Percentiles rank a stretch among this genome's conserved stretches.
Conservation (phyloP, 2,113 vertebrate species). For the Callopanchax toddi region DNA sequence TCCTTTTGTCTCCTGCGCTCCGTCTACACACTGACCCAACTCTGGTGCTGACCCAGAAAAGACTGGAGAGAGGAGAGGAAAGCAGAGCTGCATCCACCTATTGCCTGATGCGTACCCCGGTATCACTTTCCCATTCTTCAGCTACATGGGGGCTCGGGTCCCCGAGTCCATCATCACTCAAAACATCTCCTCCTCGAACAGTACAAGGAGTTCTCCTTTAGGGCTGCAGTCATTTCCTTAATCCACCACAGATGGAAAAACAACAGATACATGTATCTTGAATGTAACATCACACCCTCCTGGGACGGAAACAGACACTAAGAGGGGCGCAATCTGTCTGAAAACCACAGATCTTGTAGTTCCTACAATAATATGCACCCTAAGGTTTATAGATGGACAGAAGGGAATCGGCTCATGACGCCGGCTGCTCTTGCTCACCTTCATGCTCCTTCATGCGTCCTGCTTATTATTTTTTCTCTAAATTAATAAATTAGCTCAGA, state of each 20-base stretch:
- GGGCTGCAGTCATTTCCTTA: constrained; percentile 41
- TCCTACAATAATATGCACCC: constrained; percentile 21
- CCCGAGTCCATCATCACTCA: constrained; percentile 66
- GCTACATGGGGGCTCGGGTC: constrained; percentile 29
- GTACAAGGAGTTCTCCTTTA: constrained; percentile 33
- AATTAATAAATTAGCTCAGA: constrained; percentile 33
- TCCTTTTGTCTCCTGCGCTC: constrained; percentile 44
- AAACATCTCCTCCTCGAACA: constrained; percentile 46
- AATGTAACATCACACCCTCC: constrained; percentile 35
- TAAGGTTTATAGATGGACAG: constrained; percentile 22
- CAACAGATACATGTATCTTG: constrained; percentile 47
- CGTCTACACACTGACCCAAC: constrained; percentile 50
- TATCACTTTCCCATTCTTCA: constrained; percentile 40
- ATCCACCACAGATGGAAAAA: constrained; percentile 44
- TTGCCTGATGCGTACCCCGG: constrained; percentile 41
- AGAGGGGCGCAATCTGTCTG: constrained; percentile 21
- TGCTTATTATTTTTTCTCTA: constrained; percentile 11
- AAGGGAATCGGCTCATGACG: constrained; percentile 3
- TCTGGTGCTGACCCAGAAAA: constrained; percentile 67
- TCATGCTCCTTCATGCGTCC: constrained; percentile 25
- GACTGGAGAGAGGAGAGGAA: constrained; percentile 17
- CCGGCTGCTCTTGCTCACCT: constrained; percentile 17
- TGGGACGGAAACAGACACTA: constrained; percentile 26
- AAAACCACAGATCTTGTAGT: constrained; percentile 17
- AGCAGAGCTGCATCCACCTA: constrained; percentile 38